Conservation (phyloP, 2,113 vertebrate genomes). For the Lophochroa leadbeateri region DNA sequence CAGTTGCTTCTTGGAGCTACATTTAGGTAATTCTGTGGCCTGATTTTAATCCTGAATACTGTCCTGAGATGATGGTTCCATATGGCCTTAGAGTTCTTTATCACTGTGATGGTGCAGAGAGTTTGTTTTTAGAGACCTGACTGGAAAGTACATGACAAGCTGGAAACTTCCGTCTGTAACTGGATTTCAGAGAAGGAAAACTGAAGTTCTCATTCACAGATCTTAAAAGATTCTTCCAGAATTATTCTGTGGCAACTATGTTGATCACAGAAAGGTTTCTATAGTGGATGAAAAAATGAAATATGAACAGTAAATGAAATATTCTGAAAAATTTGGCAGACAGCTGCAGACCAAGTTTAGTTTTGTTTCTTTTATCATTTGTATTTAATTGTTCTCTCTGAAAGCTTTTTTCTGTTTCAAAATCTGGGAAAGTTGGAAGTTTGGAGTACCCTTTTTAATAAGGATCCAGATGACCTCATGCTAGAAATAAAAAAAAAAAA, state of each 20-base stretch:
- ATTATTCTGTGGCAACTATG: background rate
- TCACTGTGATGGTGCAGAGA: background rate
- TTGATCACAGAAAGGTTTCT: background rate
- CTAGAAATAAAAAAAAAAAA: background rate
- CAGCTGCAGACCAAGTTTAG: background rate
- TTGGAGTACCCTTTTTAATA: background rate
- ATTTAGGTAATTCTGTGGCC: background rate
- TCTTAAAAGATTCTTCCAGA: background rate
- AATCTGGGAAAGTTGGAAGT: background rate
- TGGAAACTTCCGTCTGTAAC: background rate
- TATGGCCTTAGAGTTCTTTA: background rate
- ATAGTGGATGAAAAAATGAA: background rate
- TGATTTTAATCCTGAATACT: background rate
- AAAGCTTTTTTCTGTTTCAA: background rate
- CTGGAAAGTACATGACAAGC: background rate
- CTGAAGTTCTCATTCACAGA: background rate
- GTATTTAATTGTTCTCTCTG: background rate
- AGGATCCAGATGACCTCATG: background rate
- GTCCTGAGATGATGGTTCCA: fast-evolving
- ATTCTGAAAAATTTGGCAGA: background rate
- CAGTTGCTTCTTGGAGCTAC: background rate
- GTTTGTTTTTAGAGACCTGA: background rate
- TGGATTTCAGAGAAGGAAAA: background rate
- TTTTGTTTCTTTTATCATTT: background rate
- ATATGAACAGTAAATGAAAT: background rate